A percentile compares a stretch with the other conserved stretches of the same genome.
phyloP scores from a whole-genome alignment of 1,140 invertebrate genomes.

The Maniola jurtina region DNA sequence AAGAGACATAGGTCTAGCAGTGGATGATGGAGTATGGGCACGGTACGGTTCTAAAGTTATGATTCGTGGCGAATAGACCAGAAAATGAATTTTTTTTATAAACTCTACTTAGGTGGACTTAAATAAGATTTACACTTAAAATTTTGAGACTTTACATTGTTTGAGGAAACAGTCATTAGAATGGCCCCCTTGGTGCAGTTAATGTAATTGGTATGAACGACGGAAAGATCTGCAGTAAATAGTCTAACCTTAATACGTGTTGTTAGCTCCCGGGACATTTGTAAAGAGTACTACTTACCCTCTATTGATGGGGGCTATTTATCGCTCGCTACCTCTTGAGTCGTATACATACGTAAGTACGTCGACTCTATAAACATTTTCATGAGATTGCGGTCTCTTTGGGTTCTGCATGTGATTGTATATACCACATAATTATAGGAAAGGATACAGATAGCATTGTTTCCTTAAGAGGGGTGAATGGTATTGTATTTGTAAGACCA shows the following conservation, averaged over 20 bases:
- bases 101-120: too few relatives aligned
- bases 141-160: too few relatives aligned
- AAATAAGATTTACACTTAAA: too few relatives aligned
- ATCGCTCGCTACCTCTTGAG: conserved; percentile 35
- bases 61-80: too few relatives aligned
- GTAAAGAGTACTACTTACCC: conserved; percentile 38
- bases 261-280: conserved; percentile 38
- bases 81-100: too few relatives aligned
- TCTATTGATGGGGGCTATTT: conserved; percentile 46
- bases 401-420: conserved; percentile 16
- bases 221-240: conserved; percentile 40
- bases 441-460: neutral
- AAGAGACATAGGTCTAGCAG: too few relatives aligned
- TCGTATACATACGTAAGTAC: conserved; percentile 26
- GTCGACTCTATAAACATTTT: conserved; percentile 21
- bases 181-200: conserved; percentile 9
- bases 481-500: too few relatives aligned
- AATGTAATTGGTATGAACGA: conserved; percentile 37
- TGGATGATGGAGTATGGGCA: too few relatives aligned
- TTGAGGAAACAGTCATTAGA: too few relatives aligned
- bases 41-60: too few relatives aligned
- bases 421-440: neutral
- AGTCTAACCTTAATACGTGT: conserved; percentile 42
- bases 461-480: neutral
- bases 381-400: conserved; percentile 25